phyloP scores from a whole-genome alignment of 2,888 invertebrate species.

The Meghimatium bilineatum region DNA sequence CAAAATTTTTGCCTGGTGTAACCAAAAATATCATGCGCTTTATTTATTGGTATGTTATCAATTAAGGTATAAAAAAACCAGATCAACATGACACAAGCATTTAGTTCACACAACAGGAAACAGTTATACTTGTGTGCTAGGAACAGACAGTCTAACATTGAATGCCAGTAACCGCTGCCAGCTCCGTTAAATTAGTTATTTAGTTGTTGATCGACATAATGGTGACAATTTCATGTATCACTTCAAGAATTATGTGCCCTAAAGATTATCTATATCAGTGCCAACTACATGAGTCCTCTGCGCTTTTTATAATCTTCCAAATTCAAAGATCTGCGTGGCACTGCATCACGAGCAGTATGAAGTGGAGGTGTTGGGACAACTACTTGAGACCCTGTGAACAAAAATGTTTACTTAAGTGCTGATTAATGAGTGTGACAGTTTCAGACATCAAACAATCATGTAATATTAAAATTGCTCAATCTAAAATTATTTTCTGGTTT shows the following conservation, averaged over 20 bases:
- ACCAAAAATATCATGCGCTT: neutral
- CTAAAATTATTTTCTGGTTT: no score
- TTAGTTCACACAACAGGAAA: neutral
- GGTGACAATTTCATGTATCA: neutral
- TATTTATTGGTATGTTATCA: neutral
- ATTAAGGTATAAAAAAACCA: neutral
- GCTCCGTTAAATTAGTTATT: neutral
- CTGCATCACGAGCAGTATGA: constrained; percentile 60
- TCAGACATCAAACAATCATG: no score
- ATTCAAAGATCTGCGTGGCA: constrained; percentile 74
- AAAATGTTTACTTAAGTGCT: neutral
- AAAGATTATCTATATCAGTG: neutral
- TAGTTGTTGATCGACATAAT: neutral
- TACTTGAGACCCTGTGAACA: constrained; percentile 61
- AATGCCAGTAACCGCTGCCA: neutral
- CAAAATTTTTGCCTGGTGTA: no score
- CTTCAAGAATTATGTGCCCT: constrained; percentile 3
- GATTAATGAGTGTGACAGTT: neutral
- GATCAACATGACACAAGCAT: neutral
- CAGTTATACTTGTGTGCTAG: neutral
- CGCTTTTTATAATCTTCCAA: constrained; percentile 77
- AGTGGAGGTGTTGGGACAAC: constrained; percentile 64
- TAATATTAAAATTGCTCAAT: no score
- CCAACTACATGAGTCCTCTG: constrained; percentile 72
- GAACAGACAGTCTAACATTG: neutral